phyloP scores from a whole-genome alignment of 2,113 vertebrate species.

The Oreotrochilus melanogaster region DNA sequence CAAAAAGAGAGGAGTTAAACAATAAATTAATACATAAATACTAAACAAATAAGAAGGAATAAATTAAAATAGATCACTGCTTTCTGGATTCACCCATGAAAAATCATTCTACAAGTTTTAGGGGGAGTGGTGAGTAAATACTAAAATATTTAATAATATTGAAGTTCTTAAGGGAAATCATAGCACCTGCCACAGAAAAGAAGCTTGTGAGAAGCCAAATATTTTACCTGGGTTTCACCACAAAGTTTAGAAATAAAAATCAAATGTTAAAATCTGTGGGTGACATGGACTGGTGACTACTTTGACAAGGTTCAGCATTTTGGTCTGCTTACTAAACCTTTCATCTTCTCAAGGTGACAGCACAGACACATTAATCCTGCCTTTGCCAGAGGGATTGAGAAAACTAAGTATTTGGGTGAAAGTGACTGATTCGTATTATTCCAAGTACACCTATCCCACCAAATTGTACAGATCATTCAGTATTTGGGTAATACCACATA shows the following conservation, averaged over 20 bases:
- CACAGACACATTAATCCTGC: background rate
- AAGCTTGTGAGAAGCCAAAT: conserved; percentile 16
- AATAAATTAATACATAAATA: no score
- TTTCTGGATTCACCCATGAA: background rate
- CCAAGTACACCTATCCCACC: background rate
- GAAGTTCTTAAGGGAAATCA: conserved; percentile 33
- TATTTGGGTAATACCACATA: background rate
- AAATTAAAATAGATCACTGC: background rate
- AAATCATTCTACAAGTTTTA: background rate
- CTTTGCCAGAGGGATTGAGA: background rate
- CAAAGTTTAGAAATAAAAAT: conserved; percentile 9
- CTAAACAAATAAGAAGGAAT: no score
- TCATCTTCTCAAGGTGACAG: background rate
- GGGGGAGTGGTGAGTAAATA: background rate
- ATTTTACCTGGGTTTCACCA: conserved; percentile 59
- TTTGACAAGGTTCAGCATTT: conserved; percentile 1
- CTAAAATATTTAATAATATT: background rate
- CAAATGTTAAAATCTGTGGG: background rate
- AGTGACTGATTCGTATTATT: background rate
- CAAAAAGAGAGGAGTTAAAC: no score
- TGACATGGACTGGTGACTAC: background rate
- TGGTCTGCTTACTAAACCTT: background rate
- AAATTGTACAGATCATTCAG: background rate
- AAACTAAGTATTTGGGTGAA: background rate
- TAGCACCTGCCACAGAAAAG: conserved; percentile 21